phyloP scores from a whole-genome alignment of 2,113 vertebrate genomes.

The Ciconia boyciana region DNA sequence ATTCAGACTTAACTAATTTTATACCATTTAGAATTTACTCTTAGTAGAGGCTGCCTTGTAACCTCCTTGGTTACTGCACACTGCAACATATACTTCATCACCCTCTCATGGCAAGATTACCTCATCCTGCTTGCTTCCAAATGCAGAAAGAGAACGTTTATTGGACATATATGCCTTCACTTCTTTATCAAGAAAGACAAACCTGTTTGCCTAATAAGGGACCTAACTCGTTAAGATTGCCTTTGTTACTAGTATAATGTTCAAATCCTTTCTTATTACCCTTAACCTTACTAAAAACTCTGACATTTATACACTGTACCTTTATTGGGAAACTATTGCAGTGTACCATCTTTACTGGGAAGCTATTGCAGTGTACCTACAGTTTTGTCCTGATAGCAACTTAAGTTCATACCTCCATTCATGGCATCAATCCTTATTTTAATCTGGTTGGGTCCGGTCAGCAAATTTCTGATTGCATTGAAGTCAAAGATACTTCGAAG shows the following conservation, averaged over 20 bases:
- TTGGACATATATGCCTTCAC: not conserved
- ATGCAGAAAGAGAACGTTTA: not conserved
- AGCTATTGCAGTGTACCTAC: not conserved
- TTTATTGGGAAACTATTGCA: not conserved
- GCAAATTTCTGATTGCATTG: constrained; percentile 86
- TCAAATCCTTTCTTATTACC: not conserved
- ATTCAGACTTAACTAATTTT: not conserved
- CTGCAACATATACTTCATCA: not conserved
- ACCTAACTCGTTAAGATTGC: not conserved
- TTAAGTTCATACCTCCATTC: constrained; percentile 85
- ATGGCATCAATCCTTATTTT: constrained; percentile 96
- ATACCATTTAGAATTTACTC: not conserved
- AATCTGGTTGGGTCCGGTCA: constrained; percentile 89
- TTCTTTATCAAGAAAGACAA: not conserved
- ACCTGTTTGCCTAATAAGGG: not conserved
- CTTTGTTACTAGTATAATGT: not conserved
- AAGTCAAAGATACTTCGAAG: constrained; percentile 95
- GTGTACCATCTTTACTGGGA: not conserved
- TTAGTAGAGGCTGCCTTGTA: not conserved
- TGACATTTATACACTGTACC: not conserved
- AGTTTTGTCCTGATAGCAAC: not conserved
- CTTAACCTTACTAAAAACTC: not conserved
- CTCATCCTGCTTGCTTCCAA: not conserved
- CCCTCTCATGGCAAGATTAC: not conserved
- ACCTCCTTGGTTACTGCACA: not conserved